A percentile compares a stretch with the other conserved stretches of the same genome.
Conservation (phyloP, 2,113 vertebrate genomes). For the Caranx melampygus region DNA sequence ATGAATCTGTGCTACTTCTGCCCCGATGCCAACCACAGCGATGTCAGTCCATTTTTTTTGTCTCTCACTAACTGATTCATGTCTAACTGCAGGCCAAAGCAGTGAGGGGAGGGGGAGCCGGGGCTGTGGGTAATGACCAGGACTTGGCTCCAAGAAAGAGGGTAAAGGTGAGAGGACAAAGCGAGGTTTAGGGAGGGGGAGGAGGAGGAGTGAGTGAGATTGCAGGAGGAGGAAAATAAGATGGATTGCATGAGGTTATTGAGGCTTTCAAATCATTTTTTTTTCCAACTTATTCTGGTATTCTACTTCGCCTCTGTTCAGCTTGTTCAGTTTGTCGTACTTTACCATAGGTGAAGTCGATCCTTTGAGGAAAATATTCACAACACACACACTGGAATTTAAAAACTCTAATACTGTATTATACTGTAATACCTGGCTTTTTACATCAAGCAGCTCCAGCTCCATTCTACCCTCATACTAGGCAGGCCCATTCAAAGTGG, state of each 20-base stretch:
- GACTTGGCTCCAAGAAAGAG: conserved; percentile 42
- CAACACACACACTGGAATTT: background rate
- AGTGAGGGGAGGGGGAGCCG: background rate
- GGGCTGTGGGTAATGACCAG: conserved; percentile 5
- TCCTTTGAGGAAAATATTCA: background rate
- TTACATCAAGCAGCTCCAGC: background rate
- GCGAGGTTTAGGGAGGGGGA: background rate
- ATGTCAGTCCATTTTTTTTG: conserved; percentile 54
- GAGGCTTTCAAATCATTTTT: background rate
- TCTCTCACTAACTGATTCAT: conserved; percentile 54
- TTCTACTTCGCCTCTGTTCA: conserved; percentile 3
- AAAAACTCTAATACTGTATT: background rate
- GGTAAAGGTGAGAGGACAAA: conserved; percentile 41
- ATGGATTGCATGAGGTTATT: background rate
- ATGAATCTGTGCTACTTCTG: conserved; percentile 36
- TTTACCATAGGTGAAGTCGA: background rate
- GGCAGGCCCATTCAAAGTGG: background rate
- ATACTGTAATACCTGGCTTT: background rate
- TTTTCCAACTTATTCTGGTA: background rate
- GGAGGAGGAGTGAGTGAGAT: background rate
- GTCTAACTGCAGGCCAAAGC: conserved; percentile 49
- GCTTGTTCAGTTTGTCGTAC: background rate
- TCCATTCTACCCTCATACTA: background rate
- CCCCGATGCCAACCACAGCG: conserved; percentile 19
- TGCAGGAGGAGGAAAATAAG: background rate